Conservation (phyloP, 92 coral and sea anemone genomes). For the Porites rus region DNA sequence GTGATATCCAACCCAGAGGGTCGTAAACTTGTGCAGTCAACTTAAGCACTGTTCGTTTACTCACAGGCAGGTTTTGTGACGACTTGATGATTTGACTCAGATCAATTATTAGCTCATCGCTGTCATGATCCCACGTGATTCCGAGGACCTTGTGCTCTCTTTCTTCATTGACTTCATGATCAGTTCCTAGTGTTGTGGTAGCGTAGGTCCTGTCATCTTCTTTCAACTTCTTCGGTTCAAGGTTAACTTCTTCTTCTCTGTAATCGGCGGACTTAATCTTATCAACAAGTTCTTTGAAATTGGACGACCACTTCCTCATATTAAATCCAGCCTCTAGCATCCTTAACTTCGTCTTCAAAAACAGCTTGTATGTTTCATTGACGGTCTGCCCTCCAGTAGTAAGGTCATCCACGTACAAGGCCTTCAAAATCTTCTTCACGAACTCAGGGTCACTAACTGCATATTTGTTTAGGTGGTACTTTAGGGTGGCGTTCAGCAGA, state of each 20-base stretch:
- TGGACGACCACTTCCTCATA: neutral
- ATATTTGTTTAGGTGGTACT: conserved; percentile 56
- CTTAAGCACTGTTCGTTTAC: conserved; percentile 38
- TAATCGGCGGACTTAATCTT: conserved; percentile 28
- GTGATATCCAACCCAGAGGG: conserved; percentile 67
- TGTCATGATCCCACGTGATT: conserved; percentile 52
- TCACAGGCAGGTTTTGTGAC: neutral
- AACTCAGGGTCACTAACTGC: conserved; percentile 56
- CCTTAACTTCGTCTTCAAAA: conserved; percentile 56
- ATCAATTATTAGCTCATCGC: conserved; percentile 61
- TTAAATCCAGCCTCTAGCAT: conserved; percentile 69
- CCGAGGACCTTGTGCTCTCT: conserved; percentile 60
- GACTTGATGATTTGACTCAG: conserved; percentile 36
- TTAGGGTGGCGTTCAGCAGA: conserved; percentile 37
- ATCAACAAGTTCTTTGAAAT: neutral
- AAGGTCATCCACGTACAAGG: conserved; percentile 75
- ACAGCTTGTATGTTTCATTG: conserved; percentile 23
- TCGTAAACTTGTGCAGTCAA: conserved; percentile 58
- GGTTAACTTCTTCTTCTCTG: neutral
- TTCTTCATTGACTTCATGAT: conserved; percentile 39
- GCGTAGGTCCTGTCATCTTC: conserved; percentile 37
- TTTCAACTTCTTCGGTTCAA: neutral
- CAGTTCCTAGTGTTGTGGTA: conserved; percentile 10
- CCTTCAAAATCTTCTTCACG: conserved; percentile 49
- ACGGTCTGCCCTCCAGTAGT: conserved; percentile 45